A percentile compares a stretch with the other conserved stretches of the same genome.
Conservation (phyloP, 2,797 vertebrate genomes). For the Eutrigla gurnardus region DNA sequence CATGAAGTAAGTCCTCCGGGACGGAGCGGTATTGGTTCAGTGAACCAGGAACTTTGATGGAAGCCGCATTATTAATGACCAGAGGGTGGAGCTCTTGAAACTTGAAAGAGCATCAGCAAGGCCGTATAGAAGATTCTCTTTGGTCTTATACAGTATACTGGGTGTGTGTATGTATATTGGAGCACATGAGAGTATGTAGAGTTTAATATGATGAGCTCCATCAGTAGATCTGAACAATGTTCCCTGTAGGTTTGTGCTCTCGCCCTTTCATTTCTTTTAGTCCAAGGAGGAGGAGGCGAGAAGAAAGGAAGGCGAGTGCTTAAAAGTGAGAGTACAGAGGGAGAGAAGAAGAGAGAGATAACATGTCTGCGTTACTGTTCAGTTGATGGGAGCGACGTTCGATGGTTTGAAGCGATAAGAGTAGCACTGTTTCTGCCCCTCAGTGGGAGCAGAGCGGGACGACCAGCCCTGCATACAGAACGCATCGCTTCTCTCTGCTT, state of each 20-base stretch:
- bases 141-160: constrained; percentile 33
- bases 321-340: neutral
- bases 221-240: constrained; percentile 24
- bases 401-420: constrained; percentile 32
- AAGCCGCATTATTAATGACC: constrained; percentile 61
- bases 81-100: constrained; percentile 27
- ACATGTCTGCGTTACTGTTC: neutral
- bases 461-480: constrained; percentile 48
- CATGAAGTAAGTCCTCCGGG: constrained; percentile 34
- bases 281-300: neutral
- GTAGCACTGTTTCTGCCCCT: constrained; percentile 3
- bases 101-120: constrained; percentile 68
- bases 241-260: constrained; percentile 39
- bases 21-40: constrained; percentile 36
- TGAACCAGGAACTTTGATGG: constrained; percentile 45
- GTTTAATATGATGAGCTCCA: constrained; percentile 28
- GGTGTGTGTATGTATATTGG: constrained; percentile 15
- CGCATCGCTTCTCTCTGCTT: constrained; percentile 18
- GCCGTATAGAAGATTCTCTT: constrained; percentile 52
- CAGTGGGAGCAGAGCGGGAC: constrained; percentile 26
- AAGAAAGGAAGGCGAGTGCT: constrained; percentile 18
- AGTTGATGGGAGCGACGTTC: constrained; percentile 5
- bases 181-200: constrained; percentile 1
- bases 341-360: neutral
- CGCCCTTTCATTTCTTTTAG: constrained; percentile 9